A percentile compares a stretch with the other conserved stretches of the same genome.
These are phyloP conservation scores for Poecile montanus DNA, from an alignment of 2,797 vertebrate species.

Conservation along the genomic window DNA sequence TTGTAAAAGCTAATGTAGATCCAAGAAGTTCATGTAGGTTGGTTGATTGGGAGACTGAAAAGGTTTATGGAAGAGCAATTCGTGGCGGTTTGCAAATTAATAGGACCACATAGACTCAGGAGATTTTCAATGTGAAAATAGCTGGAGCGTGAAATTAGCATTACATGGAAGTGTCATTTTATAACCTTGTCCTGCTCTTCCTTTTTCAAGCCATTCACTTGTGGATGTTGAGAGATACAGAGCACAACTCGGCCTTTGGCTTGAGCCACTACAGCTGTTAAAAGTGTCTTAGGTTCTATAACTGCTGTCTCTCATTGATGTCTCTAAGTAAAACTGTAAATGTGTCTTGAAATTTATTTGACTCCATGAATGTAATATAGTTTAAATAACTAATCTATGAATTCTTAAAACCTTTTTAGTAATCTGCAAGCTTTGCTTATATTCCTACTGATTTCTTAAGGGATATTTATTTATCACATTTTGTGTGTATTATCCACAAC, in stretches of 20 bases:
- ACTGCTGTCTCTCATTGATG: background rate
- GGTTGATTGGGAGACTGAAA: background rate
- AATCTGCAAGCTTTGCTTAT: background rate
- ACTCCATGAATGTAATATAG: background rate
- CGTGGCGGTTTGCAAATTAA: background rate
- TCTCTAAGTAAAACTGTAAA: background rate
- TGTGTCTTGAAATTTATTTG: background rate
- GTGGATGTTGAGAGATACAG: background rate
- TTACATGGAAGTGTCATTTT: background rate
- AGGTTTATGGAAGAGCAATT: background rate
- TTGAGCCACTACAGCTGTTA: background rate
- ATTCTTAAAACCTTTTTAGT: background rate
- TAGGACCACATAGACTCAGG: background rate
- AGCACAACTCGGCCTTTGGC: fast-evolving
- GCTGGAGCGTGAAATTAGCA: background rate
- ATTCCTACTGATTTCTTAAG: background rate
- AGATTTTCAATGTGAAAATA: background rate
- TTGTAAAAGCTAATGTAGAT: background rate
- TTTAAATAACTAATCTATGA: background rate
- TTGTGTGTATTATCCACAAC: background rate
- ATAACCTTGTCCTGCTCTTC: background rate
- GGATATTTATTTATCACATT: background rate
- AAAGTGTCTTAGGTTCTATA: background rate
- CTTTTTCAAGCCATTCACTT: background rate
- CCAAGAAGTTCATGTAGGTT: background rate